Evolutionary conservation across 2,797 vertebrate species (phyloP), one percentile per base, ranked within the genome.

Genomic region (Periparus ater): DNA sequence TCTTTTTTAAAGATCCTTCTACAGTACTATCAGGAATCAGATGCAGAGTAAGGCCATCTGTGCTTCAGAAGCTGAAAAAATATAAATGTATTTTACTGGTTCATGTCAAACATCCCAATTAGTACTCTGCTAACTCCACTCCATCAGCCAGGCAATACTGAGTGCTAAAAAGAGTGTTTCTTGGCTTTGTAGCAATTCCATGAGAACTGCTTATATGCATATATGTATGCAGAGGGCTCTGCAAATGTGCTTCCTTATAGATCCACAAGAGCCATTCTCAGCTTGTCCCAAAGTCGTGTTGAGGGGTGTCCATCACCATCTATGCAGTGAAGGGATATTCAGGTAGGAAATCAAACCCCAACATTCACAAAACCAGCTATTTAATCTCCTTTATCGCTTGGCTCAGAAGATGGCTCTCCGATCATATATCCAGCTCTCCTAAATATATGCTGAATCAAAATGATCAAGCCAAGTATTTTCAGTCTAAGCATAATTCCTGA

Each of bases 51-150:
- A 87, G 42, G 54, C 48, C 74, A 93, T 90, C 88, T 93, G 91
- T 71, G 55, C 77, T 85, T 74, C 76, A 42, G 74, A 78, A 40
- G 20, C n/a, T 76, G 65, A 65, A 67, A 90, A 93, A 80, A 53
- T 62, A 73, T 32, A 71, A 92, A 65, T 29, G 27, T 29, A 77
- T 80, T 89, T 91, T 54, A 57, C 50, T 1, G 1, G 48, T 91
- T 93, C 29, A 21, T 68, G 75, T 92, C 66, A 92, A 92, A 89
- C 54, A 27, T 91, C 87, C 66, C 89, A 87, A 60, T 88, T 91
- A 89, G 72, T 74, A 74, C 57, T 83, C 61, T 48, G n/a, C 68
- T 92, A 68, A 68, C 38, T 82, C 61, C 27, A 85, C 44, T 79
- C 58, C 50, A 77, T 36, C 72, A 82, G 71, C 25, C 32, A 85